Conservation (phyloP, 2,797 vertebrate species). For the Odontamblyopus lacepedii region DNA sequence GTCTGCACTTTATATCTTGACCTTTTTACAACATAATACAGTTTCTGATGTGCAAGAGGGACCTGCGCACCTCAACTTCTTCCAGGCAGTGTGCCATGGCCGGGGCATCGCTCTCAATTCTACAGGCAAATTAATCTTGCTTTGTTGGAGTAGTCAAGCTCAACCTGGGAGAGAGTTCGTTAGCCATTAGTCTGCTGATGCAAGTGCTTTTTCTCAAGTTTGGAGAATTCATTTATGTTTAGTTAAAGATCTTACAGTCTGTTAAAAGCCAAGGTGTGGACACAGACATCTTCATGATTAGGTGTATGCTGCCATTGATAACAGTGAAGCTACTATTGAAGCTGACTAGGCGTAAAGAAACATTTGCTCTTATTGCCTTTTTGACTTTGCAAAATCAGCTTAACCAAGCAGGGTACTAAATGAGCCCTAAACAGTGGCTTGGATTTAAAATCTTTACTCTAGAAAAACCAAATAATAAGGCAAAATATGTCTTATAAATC, state of each 20-base stretch:
- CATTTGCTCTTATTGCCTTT: too few relatives aligned
- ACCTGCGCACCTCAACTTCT: constrained; percentile 57
- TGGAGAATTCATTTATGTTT: constrained; percentile 72
- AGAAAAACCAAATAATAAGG: too few relatives aligned
- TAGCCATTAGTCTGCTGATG: constrained; percentile 73
- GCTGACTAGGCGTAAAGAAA: too few relatives aligned
- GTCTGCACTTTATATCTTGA: constrained; percentile 20
- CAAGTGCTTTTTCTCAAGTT: constrained; percentile 74
- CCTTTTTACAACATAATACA: constrained; percentile 43
- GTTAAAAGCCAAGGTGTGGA: constrained; percentile 58
- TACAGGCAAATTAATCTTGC: constrained; percentile 84
- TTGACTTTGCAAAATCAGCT: too few relatives aligned
- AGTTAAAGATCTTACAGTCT: constrained; percentile 77
- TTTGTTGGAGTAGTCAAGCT: constrained; percentile 78
- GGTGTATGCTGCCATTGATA: constrained; percentile 50
- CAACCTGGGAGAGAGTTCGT: constrained; percentile 65
- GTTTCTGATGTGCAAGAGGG: constrained; percentile 52
- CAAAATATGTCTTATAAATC: too few relatives aligned
- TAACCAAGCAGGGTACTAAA: too few relatives aligned
- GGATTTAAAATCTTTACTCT: too few relatives aligned
- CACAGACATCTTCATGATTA: constrained; percentile 70
- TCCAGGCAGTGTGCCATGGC: constrained; percentile 64
- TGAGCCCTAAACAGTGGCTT: too few relatives aligned
- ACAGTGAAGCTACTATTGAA: constrained; percentile 22
- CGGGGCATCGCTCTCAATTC: constrained; percentile 69